Evolutionary conservation across 2,113 vertebrate genomes (phyloP), one percentile per base, ranked within the genome.

Genomic region (Callopanchax toddi): DNA sequence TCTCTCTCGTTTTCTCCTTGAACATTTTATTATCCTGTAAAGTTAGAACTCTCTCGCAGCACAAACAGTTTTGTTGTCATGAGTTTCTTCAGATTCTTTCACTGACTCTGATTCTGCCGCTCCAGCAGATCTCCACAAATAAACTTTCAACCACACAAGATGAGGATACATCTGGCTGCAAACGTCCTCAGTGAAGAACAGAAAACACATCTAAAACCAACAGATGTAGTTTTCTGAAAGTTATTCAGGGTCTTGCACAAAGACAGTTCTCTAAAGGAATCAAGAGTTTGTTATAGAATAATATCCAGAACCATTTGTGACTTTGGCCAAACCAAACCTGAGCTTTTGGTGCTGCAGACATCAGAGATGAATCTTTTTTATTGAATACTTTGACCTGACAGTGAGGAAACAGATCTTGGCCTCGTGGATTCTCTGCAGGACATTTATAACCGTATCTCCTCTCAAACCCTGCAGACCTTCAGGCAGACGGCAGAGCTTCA

Each of bases 321-420:
- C 10, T 39, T 48, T 67, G 65, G 0, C 37, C 1, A n/a, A 63
- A 70, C 42, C 45, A 1, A 2, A 63, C 56, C 67, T 40, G 56
- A 82, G 78, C 61, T 48, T n/a, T 58, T 25, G 48, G 72, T 64
- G 26, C 50, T 69, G 8, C 51, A 72, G 71, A 85, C 78, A 78
- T 65, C 32, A 57, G 65, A 85, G 84, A 88, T 90, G 82, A 82
- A 91, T 90, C 60, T 75, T 36, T 59, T 79, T 69, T 53, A 69
- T 88, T 83, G 81, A 76, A 85, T 73, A 81, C 85, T 89, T 85
- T 44, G 48, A 67, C 60, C 60, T 83, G 86, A 87, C 85, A 88
- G 69, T 10, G 12, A 60, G 60, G 73, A 85, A 83, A 89, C 84
- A 77, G 86, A 89, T 87, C 59, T 83, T 48, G 81, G 76, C 74